Percentiles rank a stretch among this genome's conserved stretches.
These are phyloP conservation scores for Eumerus sabulonum DNA, from an alignment of 2,888 invertebrate genomes.

Conservation along the genomic window DNA sequence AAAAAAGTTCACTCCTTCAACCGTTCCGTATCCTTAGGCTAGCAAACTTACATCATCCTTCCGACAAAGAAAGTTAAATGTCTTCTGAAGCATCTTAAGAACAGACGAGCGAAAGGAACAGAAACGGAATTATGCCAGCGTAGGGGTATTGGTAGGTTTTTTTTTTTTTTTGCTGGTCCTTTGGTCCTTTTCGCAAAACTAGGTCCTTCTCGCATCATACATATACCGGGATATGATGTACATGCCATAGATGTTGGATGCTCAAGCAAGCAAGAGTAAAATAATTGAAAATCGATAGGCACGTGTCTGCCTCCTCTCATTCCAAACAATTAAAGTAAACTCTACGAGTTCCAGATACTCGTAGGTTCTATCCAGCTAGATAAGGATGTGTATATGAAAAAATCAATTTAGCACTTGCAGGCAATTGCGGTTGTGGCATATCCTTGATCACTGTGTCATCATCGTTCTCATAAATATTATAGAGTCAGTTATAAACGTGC, in stretches of 20 bases:
- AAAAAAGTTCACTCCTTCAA: constrained; percentile 51
- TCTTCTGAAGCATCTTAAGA: constrained; percentile 38
- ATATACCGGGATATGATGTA: too few species aligned
- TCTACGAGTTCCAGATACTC: constrained; percentile 16
- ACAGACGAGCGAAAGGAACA: constrained; percentile 25
- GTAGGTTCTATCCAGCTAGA: not conserved
- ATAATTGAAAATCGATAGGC: constrained; percentile 55
- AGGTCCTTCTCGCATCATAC: not conserved
- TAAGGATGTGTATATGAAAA: constrained; percentile 1
- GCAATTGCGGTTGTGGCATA: constrained; percentile 41
- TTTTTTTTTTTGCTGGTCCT: too few species aligned
- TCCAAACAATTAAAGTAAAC: constrained; percentile 58
- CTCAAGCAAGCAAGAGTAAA: constrained; percentile 32
- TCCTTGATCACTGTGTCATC: constrained; percentile 52
- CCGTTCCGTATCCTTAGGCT: constrained; percentile 45
- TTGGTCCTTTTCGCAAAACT: too few species aligned
- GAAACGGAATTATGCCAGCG: constrained; percentile 49
- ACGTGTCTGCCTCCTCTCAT: constrained; percentile 34
- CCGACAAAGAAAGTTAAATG: constrained; percentile 40
- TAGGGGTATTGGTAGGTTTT: constrained; percentile 7
- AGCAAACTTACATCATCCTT: constrained; percentile 50
- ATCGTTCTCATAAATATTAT: constrained; percentile 50
- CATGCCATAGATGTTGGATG: constrained; percentile 48
- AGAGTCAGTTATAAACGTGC: constrained; percentile 56
- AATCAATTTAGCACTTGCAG: constrained; percentile 57